Evolutionary conservation across 2,888 invertebrate species (phyloP), one percentile per base, ranked within the genome.

Genomic region (Drosophila basisetae): DNA sequence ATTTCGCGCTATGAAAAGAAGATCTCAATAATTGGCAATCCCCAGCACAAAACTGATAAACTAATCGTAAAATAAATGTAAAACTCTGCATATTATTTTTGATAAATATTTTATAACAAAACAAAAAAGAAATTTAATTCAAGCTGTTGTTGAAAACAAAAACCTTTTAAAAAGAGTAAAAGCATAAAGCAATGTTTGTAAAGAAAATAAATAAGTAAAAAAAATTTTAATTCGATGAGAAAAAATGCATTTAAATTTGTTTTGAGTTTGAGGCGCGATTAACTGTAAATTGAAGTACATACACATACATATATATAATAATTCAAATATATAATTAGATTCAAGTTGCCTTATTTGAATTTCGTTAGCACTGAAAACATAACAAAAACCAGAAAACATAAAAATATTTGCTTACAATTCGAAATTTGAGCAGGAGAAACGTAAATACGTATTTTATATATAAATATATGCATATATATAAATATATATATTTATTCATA

Each of bases 1-100:
- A 83, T 89, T 89, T 84, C 72, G 77, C 83, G 81, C 82, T 78
- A 76, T 84, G 83, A 89, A 81, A 68, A 79, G 70, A 81, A 84
- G 92, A 91, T 91, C 92, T 91, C 92, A 91, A 69, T 78, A 91
- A 92, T 92, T 92, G 92, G 92, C 92, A 91, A 76, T 79, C 78
- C 84, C 87, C 84, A 63, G 70, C 66, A 67, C 67, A 22, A 35
- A 78, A 72, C 58, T 47, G 31, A 69, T 61, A 54, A 60, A 68
- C 39, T 76, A 67, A 59, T 47, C 79, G 43, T 33, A 68, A 70
- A 66, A 56, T 39, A 18, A 60, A 69, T 53, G 54, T 52, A 58
- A 59, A 49, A n/a, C 52, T 60, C 72, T 70, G 88, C 84, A 85
- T 89, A 89, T 87, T 87, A 87, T 87, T 87, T 87, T 87, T 87